Percentiles rank a stretch among this genome's conserved stretches.
These are phyloP conservation scores for Lophotriccus pileatus DNA, from an alignment of 2,797 vertebrate species.

Conservation along the genomic window DNA sequence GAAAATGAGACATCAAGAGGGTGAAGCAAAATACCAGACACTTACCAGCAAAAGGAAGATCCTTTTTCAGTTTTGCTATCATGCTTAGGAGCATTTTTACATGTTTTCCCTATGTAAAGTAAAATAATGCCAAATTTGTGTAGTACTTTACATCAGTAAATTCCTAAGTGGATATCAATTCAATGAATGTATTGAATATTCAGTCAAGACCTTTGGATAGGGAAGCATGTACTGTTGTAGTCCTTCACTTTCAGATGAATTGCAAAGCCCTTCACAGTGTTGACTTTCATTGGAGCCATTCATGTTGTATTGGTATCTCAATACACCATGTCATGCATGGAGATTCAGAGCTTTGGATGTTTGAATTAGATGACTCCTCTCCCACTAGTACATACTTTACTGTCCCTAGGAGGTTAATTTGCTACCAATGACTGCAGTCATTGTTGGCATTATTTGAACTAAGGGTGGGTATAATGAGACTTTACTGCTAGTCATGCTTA, in stretches of 20 bases:
- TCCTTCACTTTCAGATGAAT: not conserved
- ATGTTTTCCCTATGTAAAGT: not conserved
- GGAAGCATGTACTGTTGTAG: not conserved
- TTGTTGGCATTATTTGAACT: not conserved
- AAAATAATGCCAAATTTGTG: not conserved
- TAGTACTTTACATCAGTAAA: not conserved
- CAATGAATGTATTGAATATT: not conserved
- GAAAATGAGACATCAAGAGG: conserved; percentile 7
- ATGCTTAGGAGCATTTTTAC: not conserved
- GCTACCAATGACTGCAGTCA: not conserved
- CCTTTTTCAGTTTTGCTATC: not conserved
- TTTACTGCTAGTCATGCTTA: not conserved
- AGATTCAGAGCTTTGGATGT: not conserved
- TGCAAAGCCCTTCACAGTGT: not conserved
- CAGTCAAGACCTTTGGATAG: not conserved
- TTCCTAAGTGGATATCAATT: not conserved
- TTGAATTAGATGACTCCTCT: not conserved
- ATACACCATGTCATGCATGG: not conserved
- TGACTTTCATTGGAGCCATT: not conserved
- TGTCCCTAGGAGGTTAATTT: not conserved
- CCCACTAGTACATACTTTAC: not conserved
- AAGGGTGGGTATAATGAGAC: not conserved
- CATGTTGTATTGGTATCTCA: not conserved
- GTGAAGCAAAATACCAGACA: not conserved
- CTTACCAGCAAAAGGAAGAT: not conserved